Conservation (phyloP, 2,797 vertebrate genomes). For the Ataeniobius toweri region DNA sequence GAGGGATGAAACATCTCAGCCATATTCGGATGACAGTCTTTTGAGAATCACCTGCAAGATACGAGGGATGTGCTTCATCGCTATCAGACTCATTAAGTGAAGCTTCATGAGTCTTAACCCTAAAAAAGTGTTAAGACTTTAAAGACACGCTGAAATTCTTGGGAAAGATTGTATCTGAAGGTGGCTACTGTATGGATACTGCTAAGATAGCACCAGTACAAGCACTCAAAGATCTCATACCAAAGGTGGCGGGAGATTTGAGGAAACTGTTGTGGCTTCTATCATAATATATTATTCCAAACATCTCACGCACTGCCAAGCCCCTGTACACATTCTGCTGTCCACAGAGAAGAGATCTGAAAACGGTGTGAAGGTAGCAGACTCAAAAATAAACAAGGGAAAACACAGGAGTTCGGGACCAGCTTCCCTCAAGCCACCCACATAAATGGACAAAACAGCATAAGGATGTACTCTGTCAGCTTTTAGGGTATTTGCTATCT, state of each 20-base stretch:
- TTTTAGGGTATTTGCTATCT: not conserved
- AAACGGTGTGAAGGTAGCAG: too few relatives aligned
- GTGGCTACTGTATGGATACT: constrained; percentile 26
- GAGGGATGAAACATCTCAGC: too few relatives aligned
- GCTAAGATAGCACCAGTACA: constrained; percentile 15
- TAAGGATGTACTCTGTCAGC: not conserved
- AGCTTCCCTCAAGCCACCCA: not conserved
- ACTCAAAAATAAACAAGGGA: too few relatives aligned
- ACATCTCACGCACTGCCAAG: constrained; percentile 22
- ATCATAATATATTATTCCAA: constrained; percentile 20
- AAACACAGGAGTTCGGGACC: too few relatives aligned
- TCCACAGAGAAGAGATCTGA: not conserved
- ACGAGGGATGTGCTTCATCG: too few relatives aligned
- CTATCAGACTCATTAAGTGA: too few relatives aligned
- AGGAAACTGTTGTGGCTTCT: constrained; percentile 22
- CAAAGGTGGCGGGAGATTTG: constrained; percentile 20
- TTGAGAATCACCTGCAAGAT: too few relatives aligned
- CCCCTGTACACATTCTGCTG: constrained; percentile 11
- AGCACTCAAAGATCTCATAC: constrained; percentile 10
- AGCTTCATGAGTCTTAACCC: too few relatives aligned
- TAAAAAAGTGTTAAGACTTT: too few relatives aligned
- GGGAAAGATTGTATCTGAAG: constrained; percentile 13
- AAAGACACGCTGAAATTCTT: too few relatives aligned
- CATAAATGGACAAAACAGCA: not conserved
- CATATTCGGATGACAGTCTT: too few relatives aligned